These are phyloP conservation scores for Apis dorsata DNA, from an alignment of 1,140 invertebrate species.

Conservation along the genomic window DNA sequence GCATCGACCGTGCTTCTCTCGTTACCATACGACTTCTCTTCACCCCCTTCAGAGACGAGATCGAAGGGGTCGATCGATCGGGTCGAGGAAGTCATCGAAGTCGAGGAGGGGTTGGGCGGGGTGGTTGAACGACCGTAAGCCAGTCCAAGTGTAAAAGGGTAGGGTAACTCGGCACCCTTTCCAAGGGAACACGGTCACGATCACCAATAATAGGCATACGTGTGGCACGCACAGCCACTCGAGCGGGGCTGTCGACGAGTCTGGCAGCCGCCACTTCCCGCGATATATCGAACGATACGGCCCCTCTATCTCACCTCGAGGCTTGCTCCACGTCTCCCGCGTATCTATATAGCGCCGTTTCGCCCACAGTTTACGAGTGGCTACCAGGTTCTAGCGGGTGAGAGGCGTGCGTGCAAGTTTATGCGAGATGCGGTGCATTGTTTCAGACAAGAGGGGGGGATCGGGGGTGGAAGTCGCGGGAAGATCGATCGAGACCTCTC, in stretches of 20 bases:
- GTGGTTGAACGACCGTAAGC: no score
- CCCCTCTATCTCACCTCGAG: conserved; percentile 36
- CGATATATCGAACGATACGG: conserved; percentile 61
- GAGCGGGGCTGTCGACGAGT: conserved; percentile 32
- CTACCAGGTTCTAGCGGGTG: conserved; percentile 36
- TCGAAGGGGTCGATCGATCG: no score
- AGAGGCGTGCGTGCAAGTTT: conserved; percentile 37
- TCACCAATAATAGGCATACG: not conserved
- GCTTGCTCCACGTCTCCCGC: conserved; percentile 4
- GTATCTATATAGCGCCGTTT: conserved; percentile 42
- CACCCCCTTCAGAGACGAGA: no score
- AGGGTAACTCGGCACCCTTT: no score
- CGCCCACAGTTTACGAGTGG: conserved; percentile 45
- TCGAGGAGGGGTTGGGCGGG: no score
- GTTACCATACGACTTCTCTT: no score
- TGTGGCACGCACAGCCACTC: conserved; percentile 28
- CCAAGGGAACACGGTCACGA: no score
- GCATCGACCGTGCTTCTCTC: no score
- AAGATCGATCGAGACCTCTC: conserved; percentile 26
- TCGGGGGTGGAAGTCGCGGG: conserved; percentile 12
- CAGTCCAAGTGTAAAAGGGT: no score
- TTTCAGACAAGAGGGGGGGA: conserved; percentile 4
- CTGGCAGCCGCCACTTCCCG: conserved; percentile 55
- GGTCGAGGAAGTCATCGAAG: no score
- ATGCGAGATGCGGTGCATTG: conserved; percentile 45